Base-by-base conservation (phyloP, 2,888 invertebrate genomes). In the Anorthoa munda region DNA sequence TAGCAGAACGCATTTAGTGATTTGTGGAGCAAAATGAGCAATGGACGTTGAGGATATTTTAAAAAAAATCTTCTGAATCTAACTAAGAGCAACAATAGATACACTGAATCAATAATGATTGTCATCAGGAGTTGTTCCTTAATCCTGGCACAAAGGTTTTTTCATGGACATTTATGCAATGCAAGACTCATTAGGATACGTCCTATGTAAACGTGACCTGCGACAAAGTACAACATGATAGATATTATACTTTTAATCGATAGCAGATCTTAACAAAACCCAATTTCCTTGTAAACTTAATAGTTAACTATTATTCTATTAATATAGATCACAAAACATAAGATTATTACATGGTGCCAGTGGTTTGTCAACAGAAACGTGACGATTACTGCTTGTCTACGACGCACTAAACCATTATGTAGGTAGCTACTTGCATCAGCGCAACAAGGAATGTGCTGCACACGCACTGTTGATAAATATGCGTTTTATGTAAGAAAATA, bases 351-450 rank as follows among this genome's bases (percentile, higher is more conserved):
- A 68, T 48, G 71, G 55, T 83, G 75, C 18, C 53, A 70, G 56
- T 75, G 45, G 53, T 39, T 61, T 71, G 46, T 46, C 64, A 21
- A 61, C 23, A 79, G 18, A 69, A 67, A 79, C 83, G 83, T 81
- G 83, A 53, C 39, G 12, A 73, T 68, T 4, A 15, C 13, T 58
- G 64, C 55, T 67, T 75, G 60, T 59, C 39, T 39, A 61, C 56
- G 12, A 31, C 13, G 31, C 60, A 75, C 45, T 31, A 55, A 21
- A 45, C 31, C 31, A n/a, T 21, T 60, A 45, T 45, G 21, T 45
- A 45, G 45, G 13, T 59, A 50, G 18, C 4, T 46, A 18, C 59
- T 69, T 78, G 31, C 50, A 31, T 68, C 46, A 63, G 58, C 65
- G 17, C 5, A 2, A 9, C 11, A 1, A 71, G 64, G 80, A 81